phyloP scores from a whole-genome alignment of 2,888 invertebrate genomes.

The Ephialtes manifestator region DNA sequence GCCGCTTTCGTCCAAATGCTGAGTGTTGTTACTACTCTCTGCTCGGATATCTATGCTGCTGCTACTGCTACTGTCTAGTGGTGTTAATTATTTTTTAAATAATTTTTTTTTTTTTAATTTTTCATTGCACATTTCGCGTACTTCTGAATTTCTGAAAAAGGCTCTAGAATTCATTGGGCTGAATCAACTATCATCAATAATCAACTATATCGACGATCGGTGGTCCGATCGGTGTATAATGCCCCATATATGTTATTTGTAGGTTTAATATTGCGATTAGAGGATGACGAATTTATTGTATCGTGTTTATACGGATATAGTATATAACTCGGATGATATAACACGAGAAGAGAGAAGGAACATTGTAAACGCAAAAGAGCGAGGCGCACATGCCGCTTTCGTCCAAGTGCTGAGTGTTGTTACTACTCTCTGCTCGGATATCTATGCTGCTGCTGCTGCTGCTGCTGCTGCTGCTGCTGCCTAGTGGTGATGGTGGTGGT shows the following conservation, averaged over 20 bases:
- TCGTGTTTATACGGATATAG: conserved; percentile 1
- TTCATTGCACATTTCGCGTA: too few species aligned
- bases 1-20: conserved; percentile 57
- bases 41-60: conserved; percentile 77
- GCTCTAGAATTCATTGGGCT: too few species aligned
- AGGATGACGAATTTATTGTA: neutral
- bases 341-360: conserved; percentile 23
- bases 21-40: conserved; percentile 46
- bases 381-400: conserved; percentile 48
- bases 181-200: too few species aligned
- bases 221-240: too few species aligned
- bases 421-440: conserved; percentile 74
- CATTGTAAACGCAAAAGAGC: conserved; percentile 9
- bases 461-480: too few species aligned
- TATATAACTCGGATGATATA: conserved; percentile 44
- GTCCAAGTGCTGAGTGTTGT: conserved; percentile 53
- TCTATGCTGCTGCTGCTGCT: conserved; percentile 64
- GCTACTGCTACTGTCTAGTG: too few species aligned
- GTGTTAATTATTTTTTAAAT: too few species aligned
- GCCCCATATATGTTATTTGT: too few species aligned
- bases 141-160: too few species aligned
- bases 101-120: too few species aligned
- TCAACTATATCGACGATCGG: too few species aligned
- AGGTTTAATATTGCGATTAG: neutral
- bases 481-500: neutral